Evolutionary conservation across 1,140 invertebrate species (phyloP).

Genomic region (Theocolax elegans): DNA sequence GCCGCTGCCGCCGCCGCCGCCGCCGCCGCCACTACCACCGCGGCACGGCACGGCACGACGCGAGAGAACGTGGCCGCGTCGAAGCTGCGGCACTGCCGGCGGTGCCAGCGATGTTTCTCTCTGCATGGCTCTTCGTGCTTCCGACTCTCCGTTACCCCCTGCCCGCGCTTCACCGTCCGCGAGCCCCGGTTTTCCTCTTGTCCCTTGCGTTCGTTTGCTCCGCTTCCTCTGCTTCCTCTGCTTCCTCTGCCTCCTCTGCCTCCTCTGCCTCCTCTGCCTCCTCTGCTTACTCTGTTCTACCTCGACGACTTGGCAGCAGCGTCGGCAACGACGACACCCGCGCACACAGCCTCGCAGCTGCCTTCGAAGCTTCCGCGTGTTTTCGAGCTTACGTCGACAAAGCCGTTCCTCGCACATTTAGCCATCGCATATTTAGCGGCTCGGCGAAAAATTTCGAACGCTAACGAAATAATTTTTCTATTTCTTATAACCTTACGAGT

Average conservation of each 20-base stretch:
- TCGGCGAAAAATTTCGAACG: no score
- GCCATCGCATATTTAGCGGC: no score
- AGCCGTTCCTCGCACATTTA: no score
- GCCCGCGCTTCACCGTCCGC: constrained; percentile 18
- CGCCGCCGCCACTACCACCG: no score
- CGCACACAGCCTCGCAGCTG: no score
- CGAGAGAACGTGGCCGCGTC: constrained; percentile 26
- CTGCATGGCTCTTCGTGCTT: constrained; percentile 36
- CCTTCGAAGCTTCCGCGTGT: no score
- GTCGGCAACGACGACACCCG: no score
- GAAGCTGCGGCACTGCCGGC: constrained; percentile 28
- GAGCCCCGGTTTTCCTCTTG: constrained; percentile 45
- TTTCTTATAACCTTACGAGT: no score
- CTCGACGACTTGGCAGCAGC: neutral
- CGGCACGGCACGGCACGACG: no score
- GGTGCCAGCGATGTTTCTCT: no score
- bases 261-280: constrained; percentile 21
- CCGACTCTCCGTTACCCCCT: constrained; percentile 25
- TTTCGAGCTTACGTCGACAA: no score
- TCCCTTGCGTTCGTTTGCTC: constrained; percentile 33
- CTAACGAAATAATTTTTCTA: no score
- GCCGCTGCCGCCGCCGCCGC: constrained; percentile 14
- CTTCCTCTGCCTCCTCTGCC: constrained; percentile 15
- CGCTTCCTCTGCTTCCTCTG: constrained; percentile 11
- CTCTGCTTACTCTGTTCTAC: constrained; percentile 6